A percentile compares a stretch with the other conserved stretches of the same genome.
Conservation (phyloP, 2,888 invertebrate species). For the Mycalesis mineus region DNA sequence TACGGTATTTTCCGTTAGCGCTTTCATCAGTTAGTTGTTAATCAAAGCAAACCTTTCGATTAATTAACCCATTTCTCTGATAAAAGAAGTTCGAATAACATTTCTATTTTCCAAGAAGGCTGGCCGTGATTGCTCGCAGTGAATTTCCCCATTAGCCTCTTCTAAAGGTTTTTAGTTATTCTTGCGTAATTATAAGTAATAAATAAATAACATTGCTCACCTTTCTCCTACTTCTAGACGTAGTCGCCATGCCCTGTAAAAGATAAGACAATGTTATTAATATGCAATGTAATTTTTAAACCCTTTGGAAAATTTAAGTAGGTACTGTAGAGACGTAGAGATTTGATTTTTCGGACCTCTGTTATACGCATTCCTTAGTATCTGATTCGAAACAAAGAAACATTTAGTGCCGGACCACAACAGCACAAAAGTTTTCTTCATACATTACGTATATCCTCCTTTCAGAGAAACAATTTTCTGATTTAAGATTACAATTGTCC, state of each 20-base stretch:
- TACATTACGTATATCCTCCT: too few species aligned
- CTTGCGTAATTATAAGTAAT: slow-evolving; percentile 9
- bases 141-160: not conserved
- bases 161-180: not conserved
- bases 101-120: not conserved
- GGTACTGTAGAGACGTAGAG: too few species aligned
- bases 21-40: not conserved
- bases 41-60: not conserved
- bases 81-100: not conserved
- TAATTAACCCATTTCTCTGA: not conserved
- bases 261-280: slow-evolving; percentile 17
- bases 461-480: too few species aligned
- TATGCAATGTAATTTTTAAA: not conserved
- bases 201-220: slow-evolving; percentile 33
- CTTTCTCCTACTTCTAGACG: slow-evolving; percentile 60
- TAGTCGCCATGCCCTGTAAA: slow-evolving; percentile 70
- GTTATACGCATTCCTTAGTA: too few species aligned
- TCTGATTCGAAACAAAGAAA: too few species aligned
- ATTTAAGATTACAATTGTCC: too few species aligned
- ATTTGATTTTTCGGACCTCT: too few species aligned
- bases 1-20: not conserved
- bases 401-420: too few species aligned
- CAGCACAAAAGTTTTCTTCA: too few species aligned
- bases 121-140: not conserved
- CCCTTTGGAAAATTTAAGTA: too few species aligned